Base-by-base conservation (phyloP, 2,888 invertebrate species). In the Hofmannophila pseudospretella region DNA sequence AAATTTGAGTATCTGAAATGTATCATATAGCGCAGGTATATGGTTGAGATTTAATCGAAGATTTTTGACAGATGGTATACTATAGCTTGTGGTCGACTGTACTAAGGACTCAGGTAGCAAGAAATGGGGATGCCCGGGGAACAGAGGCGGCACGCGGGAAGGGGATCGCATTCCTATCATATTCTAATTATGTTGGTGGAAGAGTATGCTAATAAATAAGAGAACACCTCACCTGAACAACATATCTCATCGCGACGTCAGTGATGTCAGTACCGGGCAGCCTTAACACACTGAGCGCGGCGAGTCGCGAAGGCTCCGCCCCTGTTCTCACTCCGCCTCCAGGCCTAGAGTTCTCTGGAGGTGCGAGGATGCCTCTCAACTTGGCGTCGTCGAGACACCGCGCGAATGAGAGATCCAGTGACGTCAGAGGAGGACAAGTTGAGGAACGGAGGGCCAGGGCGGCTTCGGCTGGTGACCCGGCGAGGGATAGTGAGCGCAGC, bases 261-360 rank as follows among this genome's bases (percentile, higher is more conserved):
- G 96, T 94, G 45, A 98, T 91, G 57, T 96, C 96, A 0, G 96
- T 96, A 7, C 97, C 97, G 13, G 95, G 93, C 35, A 97, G 81
- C 44, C 92, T 90, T 10, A 98, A 82, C 36, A 90, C 91, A 45
- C 90, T 90, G 19, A 97, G 78, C 49, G 94, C 92, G 27, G 95
- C 90, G 25, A 97, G 88, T 2, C 85, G 51, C 2, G 72, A 71
- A 0, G 85, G 85, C 41, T 85, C 85, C 0, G 79, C 74, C n/a
- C 84, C 81, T 4, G 78, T 72, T 11, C 75, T 43, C 10, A 64
- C 67, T 1, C 82, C 82, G 3, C 82, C 85, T 1, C 85, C 85
- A 0, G 96, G 96, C 16, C 96, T 82, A 0, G 95, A 93, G 65
- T 96, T 96, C 58, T 93, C 93, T 1, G 96, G 96, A 7, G 96